Conservation (phyloP, 1,140 invertebrate genomes). For the Pteromalus puparum region DNA sequence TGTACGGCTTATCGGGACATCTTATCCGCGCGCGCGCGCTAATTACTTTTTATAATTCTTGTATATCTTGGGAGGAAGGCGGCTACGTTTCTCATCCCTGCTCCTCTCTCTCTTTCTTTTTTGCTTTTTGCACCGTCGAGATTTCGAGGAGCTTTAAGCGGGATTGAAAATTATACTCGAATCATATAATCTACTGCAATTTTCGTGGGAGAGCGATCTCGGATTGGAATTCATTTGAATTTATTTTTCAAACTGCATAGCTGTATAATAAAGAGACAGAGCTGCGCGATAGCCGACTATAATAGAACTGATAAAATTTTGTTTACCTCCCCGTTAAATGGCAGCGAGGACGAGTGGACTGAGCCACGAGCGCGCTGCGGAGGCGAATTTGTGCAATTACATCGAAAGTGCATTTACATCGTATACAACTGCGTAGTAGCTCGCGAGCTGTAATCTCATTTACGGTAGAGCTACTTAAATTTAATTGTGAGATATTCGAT, state of each 20-base stretch:
- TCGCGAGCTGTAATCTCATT: constrained; percentile 47
- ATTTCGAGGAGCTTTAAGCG: constrained; percentile 8
- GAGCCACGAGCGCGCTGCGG: background rate
- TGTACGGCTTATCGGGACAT: constrained; percentile 51
- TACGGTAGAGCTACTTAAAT: constrained; percentile 44
- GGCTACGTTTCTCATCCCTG: background rate
- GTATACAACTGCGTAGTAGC: constrained; percentile 17
- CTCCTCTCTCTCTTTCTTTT: background rate
- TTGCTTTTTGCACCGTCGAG: background rate
- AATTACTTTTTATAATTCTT: constrained; percentile 52
- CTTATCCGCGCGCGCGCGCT: constrained; percentile 43
- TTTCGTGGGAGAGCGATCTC: background rate
- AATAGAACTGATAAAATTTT: background rate
- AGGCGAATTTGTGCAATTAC: constrained; percentile 43
- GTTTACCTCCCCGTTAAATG: background rate
- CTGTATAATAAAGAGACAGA: too few species aligned
- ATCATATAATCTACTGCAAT: constrained; percentile 25
- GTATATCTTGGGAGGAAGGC: constrained; percentile 12
- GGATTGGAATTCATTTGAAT: background rate
- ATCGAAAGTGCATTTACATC: constrained; percentile 47
- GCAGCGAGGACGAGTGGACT: background rate
- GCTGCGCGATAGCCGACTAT: background rate
- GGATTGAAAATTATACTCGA: constrained; percentile 47
- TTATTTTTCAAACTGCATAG: background rate
- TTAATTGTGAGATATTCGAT: constrained; percentile 47